These are phyloP conservation scores for Drosophila mimica DNA, from an alignment of 2,888 invertebrate genomes.

Conservation along the genomic window DNA sequence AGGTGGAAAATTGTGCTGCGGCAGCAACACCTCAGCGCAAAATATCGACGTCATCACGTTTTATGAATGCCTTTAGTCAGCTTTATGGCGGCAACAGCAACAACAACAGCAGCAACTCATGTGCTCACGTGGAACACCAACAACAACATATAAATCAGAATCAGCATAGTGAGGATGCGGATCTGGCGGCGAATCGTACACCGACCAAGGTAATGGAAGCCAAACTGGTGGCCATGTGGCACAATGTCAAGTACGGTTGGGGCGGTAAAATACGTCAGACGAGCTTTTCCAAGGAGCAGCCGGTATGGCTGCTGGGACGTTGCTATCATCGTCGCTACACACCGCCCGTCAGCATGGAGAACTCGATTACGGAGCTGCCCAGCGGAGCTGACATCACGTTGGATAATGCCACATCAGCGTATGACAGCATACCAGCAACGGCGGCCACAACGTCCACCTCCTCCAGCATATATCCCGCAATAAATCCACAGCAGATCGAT, in stretches of 20 bases:
- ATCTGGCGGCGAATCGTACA: constrained; percentile 81
- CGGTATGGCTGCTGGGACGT: constrained; percentile 93
- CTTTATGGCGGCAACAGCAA: constrained; percentile 71
- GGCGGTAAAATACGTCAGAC: constrained; percentile 90
- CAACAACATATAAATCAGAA: constrained; percentile 31
- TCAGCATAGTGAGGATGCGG: constrained; percentile 53
- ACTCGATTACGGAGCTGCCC: constrained; percentile 83
- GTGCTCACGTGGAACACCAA: constrained; percentile 56
- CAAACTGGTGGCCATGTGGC: constrained; percentile 94
- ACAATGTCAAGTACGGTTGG: constrained; percentile 96
- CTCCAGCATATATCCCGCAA: constrained; percentile 63
- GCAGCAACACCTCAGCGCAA: constrained; percentile 84
- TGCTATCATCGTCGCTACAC: constrained; percentile 92
- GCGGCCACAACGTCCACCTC: constrained; percentile 42
- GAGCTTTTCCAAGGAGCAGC: constrained; percentile 93
- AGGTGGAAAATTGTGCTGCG: constrained; percentile 58
- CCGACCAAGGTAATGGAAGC: constrained; percentile 90
- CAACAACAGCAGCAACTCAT: constrained; percentile 17
- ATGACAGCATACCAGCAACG: constrained; percentile 68
- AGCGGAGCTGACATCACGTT: constrained; percentile 57
- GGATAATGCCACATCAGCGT: constrained; percentile 74
- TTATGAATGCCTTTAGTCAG: constrained; percentile 84
- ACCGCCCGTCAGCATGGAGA: constrained; percentile 86
- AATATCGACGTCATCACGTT: constrained; percentile 84
- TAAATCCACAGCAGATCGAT: constrained; percentile 80